phyloP scores from a whole-genome alignment of 2,888 invertebrate genomes.

The Synergus itoensis region DNA sequence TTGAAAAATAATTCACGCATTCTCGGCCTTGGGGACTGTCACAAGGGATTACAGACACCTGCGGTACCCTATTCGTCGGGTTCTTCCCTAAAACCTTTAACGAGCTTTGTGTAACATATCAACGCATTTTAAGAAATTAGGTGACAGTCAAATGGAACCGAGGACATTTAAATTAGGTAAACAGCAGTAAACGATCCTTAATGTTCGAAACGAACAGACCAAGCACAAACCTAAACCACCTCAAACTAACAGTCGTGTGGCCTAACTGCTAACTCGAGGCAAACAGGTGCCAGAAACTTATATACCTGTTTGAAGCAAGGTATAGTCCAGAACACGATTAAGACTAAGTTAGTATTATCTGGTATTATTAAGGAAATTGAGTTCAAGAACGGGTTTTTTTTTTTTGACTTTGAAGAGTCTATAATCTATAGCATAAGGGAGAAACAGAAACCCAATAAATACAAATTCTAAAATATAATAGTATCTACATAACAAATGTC shows the following conservation, averaged over 20 bases:
- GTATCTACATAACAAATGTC: not conserved
- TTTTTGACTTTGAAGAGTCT: not conserved
- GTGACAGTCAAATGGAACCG: conserved; percentile 34
- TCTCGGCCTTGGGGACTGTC: conserved; percentile 1
- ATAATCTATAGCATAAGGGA: too few species aligned
- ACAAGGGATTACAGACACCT: conserved; percentile 22
- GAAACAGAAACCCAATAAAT: not conserved
- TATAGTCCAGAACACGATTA: not conserved
- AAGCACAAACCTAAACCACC: conserved; percentile 12
- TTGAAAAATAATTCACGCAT: conserved; percentile 29
- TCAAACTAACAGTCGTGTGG: conserved; percentile 17
- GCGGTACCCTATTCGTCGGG: not conserved
- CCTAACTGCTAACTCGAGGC: not conserved
- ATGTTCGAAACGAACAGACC: conserved; percentile 50
- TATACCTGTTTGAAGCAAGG: conserved; percentile 8
- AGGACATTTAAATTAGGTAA: conserved; percentile 68
- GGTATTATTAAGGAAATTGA: not conserved
- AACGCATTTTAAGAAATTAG: conserved; percentile 31
- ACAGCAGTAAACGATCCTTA: conserved; percentile 62
- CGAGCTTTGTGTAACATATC: conserved; percentile 41
- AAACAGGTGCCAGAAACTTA: conserved; percentile 49
- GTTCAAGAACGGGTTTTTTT: not conserved
- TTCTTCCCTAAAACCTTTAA: conserved; percentile 42
- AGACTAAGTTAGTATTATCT: not conserved
- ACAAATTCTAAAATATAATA: not conserved